phyloP scores from a whole-genome alignment of 2,113 vertebrate species.

The Cololabis saira region DNA sequence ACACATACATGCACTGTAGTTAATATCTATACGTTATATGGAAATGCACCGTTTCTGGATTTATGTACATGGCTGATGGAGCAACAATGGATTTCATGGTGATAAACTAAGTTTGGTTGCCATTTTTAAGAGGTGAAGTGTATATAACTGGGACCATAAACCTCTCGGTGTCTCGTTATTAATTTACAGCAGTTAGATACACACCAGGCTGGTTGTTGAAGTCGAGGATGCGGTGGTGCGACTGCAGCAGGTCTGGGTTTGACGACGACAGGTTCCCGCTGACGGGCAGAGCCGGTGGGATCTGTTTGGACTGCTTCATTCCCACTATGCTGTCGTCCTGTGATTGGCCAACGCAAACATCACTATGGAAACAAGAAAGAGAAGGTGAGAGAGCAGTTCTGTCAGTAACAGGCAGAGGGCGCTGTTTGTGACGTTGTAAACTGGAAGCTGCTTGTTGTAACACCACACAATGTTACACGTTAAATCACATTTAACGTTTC shows the following conservation, averaged over 20 bases:
- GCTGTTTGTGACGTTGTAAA: slow-evolving; percentile 4
- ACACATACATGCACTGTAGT: slow-evolving; percentile 45
- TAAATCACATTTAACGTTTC: too few species aligned
- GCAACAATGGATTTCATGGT: background rate
- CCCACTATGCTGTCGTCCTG: slow-evolving; percentile 99
- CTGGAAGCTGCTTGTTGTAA: too few species aligned
- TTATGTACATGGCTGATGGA: background rate
- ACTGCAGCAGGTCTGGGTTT: slow-evolving; percentile 95
- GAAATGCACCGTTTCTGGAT: background rate
- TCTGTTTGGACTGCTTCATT: slow-evolving; percentile 94
- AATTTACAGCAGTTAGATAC: slow-evolving; percentile 12
- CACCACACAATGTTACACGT: too few species aligned
- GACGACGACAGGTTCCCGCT: slow-evolving; percentile 95
- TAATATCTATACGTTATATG: slow-evolving; percentile 6
- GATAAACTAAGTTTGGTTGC: background rate
- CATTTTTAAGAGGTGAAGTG: background rate
- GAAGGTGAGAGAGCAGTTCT: slow-evolving; percentile 38
- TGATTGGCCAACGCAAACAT: slow-evolving; percentile 96
- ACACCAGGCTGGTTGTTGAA: slow-evolving; percentile 95
- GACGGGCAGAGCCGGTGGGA: slow-evolving; percentile 92
- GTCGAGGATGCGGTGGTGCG: slow-evolving; percentile 97
- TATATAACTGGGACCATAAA: too few species aligned
- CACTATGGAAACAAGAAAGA: slow-evolving; percentile 80
- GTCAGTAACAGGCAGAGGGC: slow-evolving; percentile 55
- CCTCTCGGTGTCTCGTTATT: background rate